phyloP scores from a whole-genome alignment of 1,140 invertebrate species.

The Octopus bimaculoides region DNA sequence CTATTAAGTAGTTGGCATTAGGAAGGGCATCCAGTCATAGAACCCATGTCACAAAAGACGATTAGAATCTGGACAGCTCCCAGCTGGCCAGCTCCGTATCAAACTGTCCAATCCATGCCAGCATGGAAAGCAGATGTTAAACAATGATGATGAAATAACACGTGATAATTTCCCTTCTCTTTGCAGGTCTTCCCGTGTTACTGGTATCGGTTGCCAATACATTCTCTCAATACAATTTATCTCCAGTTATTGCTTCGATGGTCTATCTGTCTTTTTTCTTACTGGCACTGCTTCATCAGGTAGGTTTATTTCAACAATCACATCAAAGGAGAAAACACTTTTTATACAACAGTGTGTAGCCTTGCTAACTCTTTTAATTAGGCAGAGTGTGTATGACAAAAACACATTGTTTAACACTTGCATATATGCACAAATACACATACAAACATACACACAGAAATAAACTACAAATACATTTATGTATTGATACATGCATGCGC shows the following conservation, averaged over 20 bases:
- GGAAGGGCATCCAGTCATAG: too few relatives aligned
- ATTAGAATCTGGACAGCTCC: too few relatives aligned
- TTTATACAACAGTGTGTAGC: background rate
- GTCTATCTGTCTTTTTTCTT: slow-evolving; percentile 35
- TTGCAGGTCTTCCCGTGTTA: slow-evolving; percentile 31
- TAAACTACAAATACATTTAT: background rate
- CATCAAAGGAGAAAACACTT: background rate
- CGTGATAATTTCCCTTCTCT: background rate
- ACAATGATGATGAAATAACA: background rate
- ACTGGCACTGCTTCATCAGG: slow-evolving; percentile 34
- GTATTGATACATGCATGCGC: too few relatives aligned
- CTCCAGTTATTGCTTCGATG: slow-evolving; percentile 33
- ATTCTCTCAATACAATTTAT: slow-evolving; percentile 30
- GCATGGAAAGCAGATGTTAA: too few relatives aligned
- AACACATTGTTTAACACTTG: background rate
- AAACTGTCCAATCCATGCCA: too few relatives aligned
- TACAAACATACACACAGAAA: background rate
- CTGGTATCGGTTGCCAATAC: slow-evolving; percentile 37
- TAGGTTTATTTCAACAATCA: slow-evolving; percentile 18
- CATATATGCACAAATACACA: background rate
- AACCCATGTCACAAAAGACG: too few relatives aligned
- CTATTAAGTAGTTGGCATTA: too few relatives aligned
- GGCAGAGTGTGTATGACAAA: too few relatives aligned
- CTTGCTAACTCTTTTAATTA: too few relatives aligned
- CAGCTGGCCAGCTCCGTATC: too few relatives aligned